A percentile compares a stretch with the other conserved stretches of the same genome.
Conservation (phyloP, 2,888 invertebrate species). For the Formica aserva region DNA sequence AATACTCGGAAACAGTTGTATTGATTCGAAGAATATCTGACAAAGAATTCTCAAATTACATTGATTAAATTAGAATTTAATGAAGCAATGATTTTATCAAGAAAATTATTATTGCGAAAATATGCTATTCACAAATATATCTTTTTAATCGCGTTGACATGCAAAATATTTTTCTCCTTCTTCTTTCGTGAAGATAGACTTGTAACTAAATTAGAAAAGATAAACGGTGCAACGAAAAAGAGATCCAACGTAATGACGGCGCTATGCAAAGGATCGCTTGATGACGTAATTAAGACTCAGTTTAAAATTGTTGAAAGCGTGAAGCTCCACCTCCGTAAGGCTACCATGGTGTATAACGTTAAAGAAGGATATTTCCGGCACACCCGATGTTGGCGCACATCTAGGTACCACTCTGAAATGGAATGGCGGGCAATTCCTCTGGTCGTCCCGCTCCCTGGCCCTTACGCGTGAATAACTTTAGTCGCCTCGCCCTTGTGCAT, state of each 20-base stretch:
- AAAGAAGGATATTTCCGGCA: slow-evolving; percentile 50
- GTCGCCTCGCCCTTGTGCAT: slow-evolving; percentile 41
- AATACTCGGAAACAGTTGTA: neutral
- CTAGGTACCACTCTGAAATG: slow-evolving; percentile 38
- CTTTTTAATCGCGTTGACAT: neutral
- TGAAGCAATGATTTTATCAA: neutral
- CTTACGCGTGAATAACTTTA: slow-evolving; percentile 54
- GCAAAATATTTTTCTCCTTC: slow-evolving; percentile 5
- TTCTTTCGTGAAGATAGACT: neutral
- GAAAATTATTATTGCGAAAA: neutral
- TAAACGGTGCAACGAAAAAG: neutral
- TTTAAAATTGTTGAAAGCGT: slow-evolving; percentile 32
- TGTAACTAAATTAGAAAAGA: slow-evolving; percentile 21
- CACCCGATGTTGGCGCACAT: slow-evolving; percentile 36
- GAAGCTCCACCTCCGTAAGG: neutral
- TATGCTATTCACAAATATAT: neutral
- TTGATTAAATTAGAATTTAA: neutral
- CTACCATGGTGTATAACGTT: slow-evolving; percentile 16
- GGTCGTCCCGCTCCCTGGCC: slow-evolving; percentile 25
- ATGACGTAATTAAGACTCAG: slow-evolving; percentile 47
- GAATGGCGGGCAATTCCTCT: slow-evolving; percentile 52
- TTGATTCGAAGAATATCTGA: neutral
- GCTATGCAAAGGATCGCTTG: slow-evolving; percentile 11
- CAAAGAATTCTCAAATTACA: neutral
- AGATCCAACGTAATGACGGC: neutral